A percentile compares a stretch with the other conserved stretches of the same genome.
Conservation (phyloP, 1,140 invertebrate genomes). For the Drosophila punjabiensis region DNA sequence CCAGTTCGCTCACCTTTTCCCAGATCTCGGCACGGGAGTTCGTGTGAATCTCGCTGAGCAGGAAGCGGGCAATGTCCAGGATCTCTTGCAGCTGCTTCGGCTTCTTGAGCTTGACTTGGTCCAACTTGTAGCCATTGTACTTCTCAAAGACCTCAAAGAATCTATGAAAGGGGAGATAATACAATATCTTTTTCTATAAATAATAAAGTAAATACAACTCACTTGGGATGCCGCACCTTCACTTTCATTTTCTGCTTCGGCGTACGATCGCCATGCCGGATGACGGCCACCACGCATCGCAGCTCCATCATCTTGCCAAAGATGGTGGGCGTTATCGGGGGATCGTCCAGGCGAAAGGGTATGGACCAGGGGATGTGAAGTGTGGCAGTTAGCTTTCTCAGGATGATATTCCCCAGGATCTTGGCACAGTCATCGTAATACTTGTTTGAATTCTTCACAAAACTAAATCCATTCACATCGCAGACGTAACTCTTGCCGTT, state of each 20-base stretch:
- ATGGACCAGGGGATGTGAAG: conserved; percentile 98
- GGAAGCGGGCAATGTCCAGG: conserved; percentile 95
- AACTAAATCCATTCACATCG: conserved; percentile 99
- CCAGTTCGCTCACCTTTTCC: conserved; percentile 97
- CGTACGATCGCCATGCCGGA: conserved; percentile 98
- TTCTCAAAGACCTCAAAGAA: conserved; percentile 99
- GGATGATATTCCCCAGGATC: conserved; percentile 96
- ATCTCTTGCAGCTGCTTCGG: conserved; percentile 99
- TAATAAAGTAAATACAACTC: too few species aligned
- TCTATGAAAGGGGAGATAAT: conserved; percentile 86
- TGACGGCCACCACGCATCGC: conserved; percentile 98
- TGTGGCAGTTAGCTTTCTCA: conserved; percentile 97
- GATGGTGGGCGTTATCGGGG: conserved; percentile 99
- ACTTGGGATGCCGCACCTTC: conserved; percentile 98
- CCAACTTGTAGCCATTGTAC: conserved; percentile 97
- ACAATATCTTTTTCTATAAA: too few species aligned
- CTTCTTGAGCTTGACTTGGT: conserved; percentile 98
- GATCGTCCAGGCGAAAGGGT: conserved; percentile 98
- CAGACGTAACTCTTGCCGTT: conserved; percentile 99
- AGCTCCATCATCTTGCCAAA: conserved; percentile 99
- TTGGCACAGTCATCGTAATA: conserved; percentile 99
- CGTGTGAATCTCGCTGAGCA: conserved; percentile 95
- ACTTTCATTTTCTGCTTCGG: conserved; percentile 99
- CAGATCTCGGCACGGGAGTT: conserved; percentile 97
- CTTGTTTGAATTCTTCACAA: conserved; percentile 99